These are phyloP conservation scores for Melanogrammus aeglefinus DNA, from an alignment of 2,797 vertebrate species.

Conservation along the genomic window DNA sequence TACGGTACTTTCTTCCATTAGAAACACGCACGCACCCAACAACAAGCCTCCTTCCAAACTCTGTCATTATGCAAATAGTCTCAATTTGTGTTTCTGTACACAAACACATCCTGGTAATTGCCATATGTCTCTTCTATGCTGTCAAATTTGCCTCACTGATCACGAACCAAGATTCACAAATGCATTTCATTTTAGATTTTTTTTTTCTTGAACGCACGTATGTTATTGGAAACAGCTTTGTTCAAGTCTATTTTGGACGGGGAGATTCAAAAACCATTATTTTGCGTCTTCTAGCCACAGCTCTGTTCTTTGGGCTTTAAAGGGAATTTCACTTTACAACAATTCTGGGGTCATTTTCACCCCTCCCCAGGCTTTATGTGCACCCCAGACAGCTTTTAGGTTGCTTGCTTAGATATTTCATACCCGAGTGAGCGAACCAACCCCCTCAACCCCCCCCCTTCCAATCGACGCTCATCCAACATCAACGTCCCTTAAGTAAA, in stretches of 20 bases:
- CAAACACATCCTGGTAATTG: slow-evolving; percentile 60
- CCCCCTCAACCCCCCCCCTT: no score
- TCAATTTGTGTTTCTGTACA: slow-evolving; percentile 64
- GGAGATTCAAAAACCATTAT: not conserved
- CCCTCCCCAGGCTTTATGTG: no score
- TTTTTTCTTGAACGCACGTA: not conserved
- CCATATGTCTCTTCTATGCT: slow-evolving; percentile 68
- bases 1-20: not conserved
- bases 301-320: not conserved
- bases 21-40: slow-evolving; percentile 8
- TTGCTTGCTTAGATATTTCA: no score
- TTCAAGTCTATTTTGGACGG: not conserved
- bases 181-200: not conserved
- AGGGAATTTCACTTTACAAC: no score
- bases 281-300: not conserved
- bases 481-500: no score
- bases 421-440: no score
- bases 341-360: no score
- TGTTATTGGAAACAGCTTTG: not conserved
- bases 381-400: no score
- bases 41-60: slow-evolving; percentile 51
- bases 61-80: slow-evolving; percentile 54
- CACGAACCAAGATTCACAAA: not conserved
- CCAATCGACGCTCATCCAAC: no score
- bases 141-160: slow-evolving; percentile 59